Evolutionary conservation across 2,797 vertebrate genomes (phyloP).

Genomic region (Apodemus agrarius): DNA sequence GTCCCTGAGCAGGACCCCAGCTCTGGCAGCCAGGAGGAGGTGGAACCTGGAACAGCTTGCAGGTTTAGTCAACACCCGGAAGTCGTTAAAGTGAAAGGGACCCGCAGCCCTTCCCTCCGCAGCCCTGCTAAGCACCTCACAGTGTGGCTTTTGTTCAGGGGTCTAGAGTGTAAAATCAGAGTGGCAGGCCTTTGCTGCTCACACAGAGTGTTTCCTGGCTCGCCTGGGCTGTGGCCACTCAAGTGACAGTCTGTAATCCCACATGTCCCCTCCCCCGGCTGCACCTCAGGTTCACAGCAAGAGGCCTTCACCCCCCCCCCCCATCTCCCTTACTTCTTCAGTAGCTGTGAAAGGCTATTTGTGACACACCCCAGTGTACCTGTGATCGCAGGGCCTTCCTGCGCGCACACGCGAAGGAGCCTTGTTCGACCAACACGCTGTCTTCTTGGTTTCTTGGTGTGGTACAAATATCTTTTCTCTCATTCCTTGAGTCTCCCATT

Average conservation of each 20-base stretch:
- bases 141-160: constrained; percentile 74
- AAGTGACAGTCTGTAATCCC: constrained; percentile 54
- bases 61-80: constrained; percentile 49
- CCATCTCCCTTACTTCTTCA: not conserved
- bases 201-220: constrained; percentile 66
- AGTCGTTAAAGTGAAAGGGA: constrained; percentile 70
- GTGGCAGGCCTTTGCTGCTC: constrained; percentile 38
- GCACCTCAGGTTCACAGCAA: not conserved
- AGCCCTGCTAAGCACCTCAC: constrained; percentile 14
- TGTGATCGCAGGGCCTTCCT: not conserved
- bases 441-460: not conserved
- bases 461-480: not conserved
- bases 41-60: not conserved
- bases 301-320: not conserved
- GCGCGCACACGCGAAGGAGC: not conserved
- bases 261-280: constrained; percentile 1
- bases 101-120: not conserved
- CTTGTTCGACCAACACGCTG: not conserved
- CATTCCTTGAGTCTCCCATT: not conserved
- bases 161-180: constrained; percentile 34
- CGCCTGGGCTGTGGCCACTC: not conserved
- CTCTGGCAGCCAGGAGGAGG: not conserved
- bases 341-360: not conserved
- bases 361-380: not conserved
- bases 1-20: rapidly evolving